Evolutionary conservation across 2,888 invertebrate species (phyloP).

Genomic region (Cyrtodaria siliqua): DNA sequence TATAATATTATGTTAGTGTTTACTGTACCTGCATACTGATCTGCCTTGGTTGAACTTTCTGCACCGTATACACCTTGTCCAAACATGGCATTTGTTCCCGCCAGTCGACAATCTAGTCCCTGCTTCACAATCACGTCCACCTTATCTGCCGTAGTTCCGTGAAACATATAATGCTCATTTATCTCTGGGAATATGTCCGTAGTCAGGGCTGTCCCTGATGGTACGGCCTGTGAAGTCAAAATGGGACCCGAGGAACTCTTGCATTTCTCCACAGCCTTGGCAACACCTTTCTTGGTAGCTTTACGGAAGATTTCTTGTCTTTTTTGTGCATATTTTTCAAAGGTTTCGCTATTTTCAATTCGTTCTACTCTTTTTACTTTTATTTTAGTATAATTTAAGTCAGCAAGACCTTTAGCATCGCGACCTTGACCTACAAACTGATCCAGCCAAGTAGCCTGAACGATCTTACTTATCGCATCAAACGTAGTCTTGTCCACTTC

Average conservation of each 20-base stretch:
- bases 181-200: constrained; percentile 62
- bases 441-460: constrained; percentile 66
- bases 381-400: constrained; percentile 55
- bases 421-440: constrained; percentile 70
- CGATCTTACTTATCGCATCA: constrained; percentile 59
- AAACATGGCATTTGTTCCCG: constrained; percentile 65
- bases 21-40: constrained; percentile 69
- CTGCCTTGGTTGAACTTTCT: constrained; percentile 71
- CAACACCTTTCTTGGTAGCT: constrained; percentile 36
- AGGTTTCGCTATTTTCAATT: constrained; percentile 73
- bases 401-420: constrained; percentile 71
- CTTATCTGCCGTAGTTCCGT: constrained; percentile 61
- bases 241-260: constrained; percentile 38
- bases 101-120: constrained; percentile 63
- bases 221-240: constrained; percentile 20
- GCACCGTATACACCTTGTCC: constrained; percentile 68
- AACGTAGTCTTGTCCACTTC: constrained; percentile 56
- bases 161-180: constrained; percentile 69
- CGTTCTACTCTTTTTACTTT: constrained; percentile 70
- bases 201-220: constrained; percentile 7
- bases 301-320: constrained; percentile 68
- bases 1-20: no score
- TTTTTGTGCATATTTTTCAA: constrained; percentile 66
- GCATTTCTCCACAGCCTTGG: constrained; percentile 23
- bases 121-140: constrained; percentile 58